Percentiles rank a stretch among this genome's conserved stretches.
Conservation (phyloP, 2,113 vertebrate genomes). For the Crotalus tigris region DNA sequence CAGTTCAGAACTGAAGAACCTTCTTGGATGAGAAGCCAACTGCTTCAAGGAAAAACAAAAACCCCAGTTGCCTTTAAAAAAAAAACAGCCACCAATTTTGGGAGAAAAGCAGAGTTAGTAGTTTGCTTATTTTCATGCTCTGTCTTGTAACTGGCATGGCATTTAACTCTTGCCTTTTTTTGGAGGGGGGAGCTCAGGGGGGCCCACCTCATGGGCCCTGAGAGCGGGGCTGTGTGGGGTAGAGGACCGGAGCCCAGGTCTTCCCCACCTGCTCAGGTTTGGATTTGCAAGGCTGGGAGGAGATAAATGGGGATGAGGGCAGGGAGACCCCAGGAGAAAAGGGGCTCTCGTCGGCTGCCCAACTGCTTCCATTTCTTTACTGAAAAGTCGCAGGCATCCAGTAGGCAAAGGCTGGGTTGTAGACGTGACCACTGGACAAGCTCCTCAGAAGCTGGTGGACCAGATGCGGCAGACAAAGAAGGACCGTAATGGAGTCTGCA, state of each 20-base stretch:
- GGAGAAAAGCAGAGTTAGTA: background rate
- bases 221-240: no score
- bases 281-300: background rate
- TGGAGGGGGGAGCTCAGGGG: no score
- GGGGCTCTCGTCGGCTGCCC: background rate
- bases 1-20: background rate
- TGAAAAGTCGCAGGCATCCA: no score
- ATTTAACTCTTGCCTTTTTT: no score
- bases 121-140: background rate
- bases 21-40: background rate
- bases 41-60: no score
- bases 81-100: background rate
- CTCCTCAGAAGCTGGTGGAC: background rate
- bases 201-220: no score
- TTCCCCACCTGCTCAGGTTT: no score
- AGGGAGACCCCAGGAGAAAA: background rate
- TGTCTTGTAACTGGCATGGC: background rate
- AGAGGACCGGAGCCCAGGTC: no score
- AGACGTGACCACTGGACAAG: background rate
- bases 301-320: background rate
- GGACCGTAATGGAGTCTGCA: background rate
- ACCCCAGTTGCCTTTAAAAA: background rate
- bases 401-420: background rate
- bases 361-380: no score
- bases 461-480: no score